Evolutionary conservation across 1,140 invertebrate genomes (phyloP).

Genomic region (Caenorhabditis inopinata): DNA sequence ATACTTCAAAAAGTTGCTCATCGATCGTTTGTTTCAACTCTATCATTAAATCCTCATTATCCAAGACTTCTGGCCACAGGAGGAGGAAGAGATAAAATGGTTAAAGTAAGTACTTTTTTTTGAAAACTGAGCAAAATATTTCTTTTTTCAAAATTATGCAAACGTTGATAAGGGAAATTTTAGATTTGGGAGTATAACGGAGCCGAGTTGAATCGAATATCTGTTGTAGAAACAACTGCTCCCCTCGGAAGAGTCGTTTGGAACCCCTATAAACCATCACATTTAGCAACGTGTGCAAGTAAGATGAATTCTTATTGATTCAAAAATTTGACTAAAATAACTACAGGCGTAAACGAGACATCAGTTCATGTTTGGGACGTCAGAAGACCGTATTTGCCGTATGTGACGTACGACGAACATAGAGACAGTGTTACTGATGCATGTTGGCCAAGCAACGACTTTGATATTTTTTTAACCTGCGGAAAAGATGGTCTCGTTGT

Average conservation of each 20-base stretch:
- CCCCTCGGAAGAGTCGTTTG: constrained; percentile 31
- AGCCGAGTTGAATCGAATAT: not conserved
- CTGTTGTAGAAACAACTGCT: constrained; percentile 15
- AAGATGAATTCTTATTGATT: no score
- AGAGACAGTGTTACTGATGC: constrained; percentile 20
- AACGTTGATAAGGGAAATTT: not conserved
- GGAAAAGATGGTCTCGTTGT: constrained; percentile 28
- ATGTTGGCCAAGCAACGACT: constrained; percentile 9
- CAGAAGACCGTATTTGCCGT: constrained; percentile 18
- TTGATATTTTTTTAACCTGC: not conserved
- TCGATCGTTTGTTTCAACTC: not conserved
- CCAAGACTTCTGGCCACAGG: not conserved
- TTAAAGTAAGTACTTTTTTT: not conserved
- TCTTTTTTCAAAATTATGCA: no score
- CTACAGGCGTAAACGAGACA: constrained; percentile 8
- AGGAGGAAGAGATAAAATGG: constrained; percentile 37
- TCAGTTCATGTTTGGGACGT: constrained; percentile 26
- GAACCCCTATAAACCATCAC: constrained; percentile 9
- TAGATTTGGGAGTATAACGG: constrained; percentile 29
- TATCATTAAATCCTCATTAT: not conserved
- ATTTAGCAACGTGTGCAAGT: constrained; percentile 37
- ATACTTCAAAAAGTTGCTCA: constrained; percentile 6
- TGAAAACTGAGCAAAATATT: no score
- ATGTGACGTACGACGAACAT: constrained; percentile 14
- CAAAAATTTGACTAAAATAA: not conserved